Base-by-base conservation (phyloP, 2,797 vertebrate species). In the Nothura maculosa region DNA sequence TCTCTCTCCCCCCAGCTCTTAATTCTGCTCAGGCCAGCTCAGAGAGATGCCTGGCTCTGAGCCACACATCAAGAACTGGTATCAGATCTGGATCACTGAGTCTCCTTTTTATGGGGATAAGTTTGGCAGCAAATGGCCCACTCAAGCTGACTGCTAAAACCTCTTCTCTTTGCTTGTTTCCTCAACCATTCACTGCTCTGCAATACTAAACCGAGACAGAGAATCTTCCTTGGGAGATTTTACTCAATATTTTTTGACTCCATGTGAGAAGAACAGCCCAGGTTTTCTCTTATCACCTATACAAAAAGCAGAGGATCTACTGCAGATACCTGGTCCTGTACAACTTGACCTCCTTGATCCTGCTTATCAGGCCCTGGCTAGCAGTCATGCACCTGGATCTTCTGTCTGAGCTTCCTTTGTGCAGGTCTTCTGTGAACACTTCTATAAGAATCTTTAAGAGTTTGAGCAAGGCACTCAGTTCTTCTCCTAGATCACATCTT, bases 31-130 rank as follows among this genome's bases (percentile, higher is more conserved):
- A 0, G 92, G 85, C 92, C 95, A 96, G 80, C 85, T 90, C 8
- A 0, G 76, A 81, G 87, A n/a, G 82, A 24, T 76, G 89, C 52
- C 87, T 96, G 96, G 95, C 92, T 90, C 67, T 34, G 2, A 69
- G 89, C 92, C 95, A 94, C 74, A 74, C 85, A 89, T 92, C 94
- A 79, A 94, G 87, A 87, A 77, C 87, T 96, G 94, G 87, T 96
- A 96, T 96, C 95, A 96, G 95, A 96, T 96, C 92, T 96, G 96
- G 96, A 96, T 70, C 85, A 63, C 55, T 0, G 63, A 87, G 74
- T 19, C 70, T 70, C 52, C 60, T 73, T 95, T 95, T 95, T 86
- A 94, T 43, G 67, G 87, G 77, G 70, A 86, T 28, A 93, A 52
- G 67, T 96, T 96, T 95, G 95, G 95, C 91, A 95, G 95, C 67